These are phyloP conservation scores for Hetaerina americana DNA, from an alignment of 1,140 invertebrate genomes.

Conservation along the genomic window DNA sequence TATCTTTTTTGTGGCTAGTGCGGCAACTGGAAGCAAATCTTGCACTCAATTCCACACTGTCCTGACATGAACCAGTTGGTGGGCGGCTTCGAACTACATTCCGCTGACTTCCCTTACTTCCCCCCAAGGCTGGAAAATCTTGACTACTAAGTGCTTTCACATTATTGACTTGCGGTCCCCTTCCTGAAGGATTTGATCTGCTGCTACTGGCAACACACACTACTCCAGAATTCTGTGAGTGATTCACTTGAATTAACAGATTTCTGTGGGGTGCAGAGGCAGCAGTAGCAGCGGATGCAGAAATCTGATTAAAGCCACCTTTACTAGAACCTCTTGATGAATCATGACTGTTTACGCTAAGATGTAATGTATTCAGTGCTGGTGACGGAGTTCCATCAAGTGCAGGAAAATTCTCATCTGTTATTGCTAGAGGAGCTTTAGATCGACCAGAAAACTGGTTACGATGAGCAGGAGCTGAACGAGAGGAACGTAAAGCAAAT, in stretches of 20 bases:
- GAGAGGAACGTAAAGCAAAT: neutral
- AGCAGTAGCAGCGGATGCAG: neutral
- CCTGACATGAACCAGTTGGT: neutral
- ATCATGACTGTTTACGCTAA: slow-evolving; percentile 16
- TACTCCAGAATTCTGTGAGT: neutral
- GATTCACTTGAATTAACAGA: neutral
- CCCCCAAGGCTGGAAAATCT: neutral
- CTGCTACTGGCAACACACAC: neutral
- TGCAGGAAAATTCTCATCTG: slow-evolving; percentile 15
- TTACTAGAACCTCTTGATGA: neutral
- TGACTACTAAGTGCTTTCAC: neutral
- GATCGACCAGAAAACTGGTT: neutral
- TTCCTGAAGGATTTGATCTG: neutral
- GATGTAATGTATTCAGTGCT: slow-evolving; percentile 13
- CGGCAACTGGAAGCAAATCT: neutral
- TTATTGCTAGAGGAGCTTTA: neutral
- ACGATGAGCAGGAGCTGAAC: neutral
- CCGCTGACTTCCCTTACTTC: neutral
- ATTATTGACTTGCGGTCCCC: neutral
- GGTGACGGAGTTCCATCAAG: slow-evolving; percentile 9
- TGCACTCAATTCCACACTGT: neutral
- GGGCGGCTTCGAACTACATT: neutral
- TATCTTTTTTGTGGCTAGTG: neutral
- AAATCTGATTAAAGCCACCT: neutral
- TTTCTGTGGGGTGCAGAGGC: neutral